phyloP scores from a whole-genome alignment of 2,797 vertebrate genomes.

The Apodemus agrarius region DNA sequence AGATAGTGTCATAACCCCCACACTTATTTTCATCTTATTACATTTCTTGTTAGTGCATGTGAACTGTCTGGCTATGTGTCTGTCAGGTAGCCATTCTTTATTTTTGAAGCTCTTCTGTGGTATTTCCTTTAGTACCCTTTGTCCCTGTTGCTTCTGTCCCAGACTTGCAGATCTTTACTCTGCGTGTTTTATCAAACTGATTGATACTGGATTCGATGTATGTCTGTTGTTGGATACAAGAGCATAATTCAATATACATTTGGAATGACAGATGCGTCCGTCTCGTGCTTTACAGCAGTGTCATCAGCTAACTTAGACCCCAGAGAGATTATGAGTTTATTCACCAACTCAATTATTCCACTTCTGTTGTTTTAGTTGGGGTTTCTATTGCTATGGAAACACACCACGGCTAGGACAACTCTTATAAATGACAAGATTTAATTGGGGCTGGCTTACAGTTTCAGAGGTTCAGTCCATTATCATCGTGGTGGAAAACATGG shows the following conservation, averaged over 20 bases:
- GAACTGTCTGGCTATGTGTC: background rate
- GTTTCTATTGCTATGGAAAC: background rate
- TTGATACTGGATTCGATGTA: background rate
- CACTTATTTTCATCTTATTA: background rate
- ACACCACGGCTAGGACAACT: background rate
- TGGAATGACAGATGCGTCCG: background rate
- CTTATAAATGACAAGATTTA: background rate
- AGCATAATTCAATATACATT: background rate
- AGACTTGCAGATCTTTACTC: conserved; percentile 13
- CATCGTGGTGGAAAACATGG: background rate
- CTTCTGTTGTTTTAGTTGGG: background rate
- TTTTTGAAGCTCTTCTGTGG: background rate
- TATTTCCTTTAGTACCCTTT: background rate
- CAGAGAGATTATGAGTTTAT: conserved; percentile 10
- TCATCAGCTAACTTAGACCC: background rate
- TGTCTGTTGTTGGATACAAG: background rate
- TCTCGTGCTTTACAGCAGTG: background rate
- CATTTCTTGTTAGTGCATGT: background rate
- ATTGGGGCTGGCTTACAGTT: background rate
- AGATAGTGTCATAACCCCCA: background rate
- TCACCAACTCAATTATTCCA: background rate
- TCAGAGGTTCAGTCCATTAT: background rate
- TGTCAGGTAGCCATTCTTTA: background rate
- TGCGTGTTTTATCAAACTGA: background rate
- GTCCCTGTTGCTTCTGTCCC: conserved; percentile 7